Conservation (phyloP, 2,113 vertebrate species). For the Apteryx owenii region DNA sequence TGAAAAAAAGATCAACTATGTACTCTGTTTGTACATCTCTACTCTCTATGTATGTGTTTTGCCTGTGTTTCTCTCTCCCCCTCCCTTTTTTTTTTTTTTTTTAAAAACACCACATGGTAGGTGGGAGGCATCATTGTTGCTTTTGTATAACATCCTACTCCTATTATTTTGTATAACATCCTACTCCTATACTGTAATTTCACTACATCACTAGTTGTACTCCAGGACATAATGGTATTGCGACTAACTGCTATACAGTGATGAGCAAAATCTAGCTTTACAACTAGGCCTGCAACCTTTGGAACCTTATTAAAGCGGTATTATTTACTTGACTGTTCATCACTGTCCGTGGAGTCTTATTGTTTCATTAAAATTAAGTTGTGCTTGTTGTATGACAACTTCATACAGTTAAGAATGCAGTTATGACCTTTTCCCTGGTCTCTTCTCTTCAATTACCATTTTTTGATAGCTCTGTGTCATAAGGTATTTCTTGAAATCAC, state of each 20-base stretch:
- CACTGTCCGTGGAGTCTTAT: not conserved
- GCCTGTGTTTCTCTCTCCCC: not conserved
- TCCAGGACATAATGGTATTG: not conserved
- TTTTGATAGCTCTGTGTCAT: not conserved
- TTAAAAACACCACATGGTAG: not conserved
- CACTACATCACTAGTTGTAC: not conserved
- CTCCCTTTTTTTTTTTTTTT: not conserved
- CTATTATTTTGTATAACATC: not conserved
- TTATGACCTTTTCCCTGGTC: not conserved
- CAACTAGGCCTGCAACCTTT: not conserved
- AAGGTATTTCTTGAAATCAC: not conserved
- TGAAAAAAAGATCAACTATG: not conserved
- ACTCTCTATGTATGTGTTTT: too few species aligned
- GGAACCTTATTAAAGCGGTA: not conserved
- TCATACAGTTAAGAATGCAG: not conserved
- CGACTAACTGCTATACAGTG: not conserved
- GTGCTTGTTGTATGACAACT: not conserved
- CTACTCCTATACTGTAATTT: not conserved
- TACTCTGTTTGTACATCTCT: not conserved
- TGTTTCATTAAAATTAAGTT: slow-evolving; percentile 31
- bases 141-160: not conserved
- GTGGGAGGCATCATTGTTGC: not conserved
- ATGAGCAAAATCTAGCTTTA: not conserved
- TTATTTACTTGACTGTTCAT: slow-evolving; percentile 11
- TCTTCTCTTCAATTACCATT: not conserved